Conservation (phyloP, 2,888 invertebrate species). For the Leptinotarsa juncta region DNA sequence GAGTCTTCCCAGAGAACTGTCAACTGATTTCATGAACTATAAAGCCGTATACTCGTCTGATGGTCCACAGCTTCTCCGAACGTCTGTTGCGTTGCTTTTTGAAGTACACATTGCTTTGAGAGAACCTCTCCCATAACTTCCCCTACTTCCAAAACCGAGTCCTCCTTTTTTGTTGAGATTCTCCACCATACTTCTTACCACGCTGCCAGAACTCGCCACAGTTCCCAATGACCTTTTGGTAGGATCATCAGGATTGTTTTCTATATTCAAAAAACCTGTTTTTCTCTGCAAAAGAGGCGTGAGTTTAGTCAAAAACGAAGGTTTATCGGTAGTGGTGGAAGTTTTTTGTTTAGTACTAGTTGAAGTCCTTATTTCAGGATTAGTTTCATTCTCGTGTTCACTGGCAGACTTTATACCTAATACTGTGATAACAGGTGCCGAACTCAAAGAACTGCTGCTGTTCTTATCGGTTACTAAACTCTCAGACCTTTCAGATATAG, state of each 20-base stretch:
- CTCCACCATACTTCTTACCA: conserved; percentile 63
- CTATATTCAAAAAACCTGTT: conserved; percentile 41
- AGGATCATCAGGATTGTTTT: conserved; percentile 15
- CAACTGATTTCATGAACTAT: conserved; percentile 29
- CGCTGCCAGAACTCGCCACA: conserved; percentile 44
- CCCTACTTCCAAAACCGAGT: conserved; percentile 55
- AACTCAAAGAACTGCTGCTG: neutral
- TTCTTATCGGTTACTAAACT: neutral
- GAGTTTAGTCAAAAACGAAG: conserved; percentile 42
- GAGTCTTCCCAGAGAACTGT: neutral
- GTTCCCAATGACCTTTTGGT: conserved; percentile 34
- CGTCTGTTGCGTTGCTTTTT: conserved; percentile 51
- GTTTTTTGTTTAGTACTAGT: conserved; percentile 23
- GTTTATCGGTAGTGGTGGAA: conserved; percentile 24
- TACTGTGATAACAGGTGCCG: neutral
- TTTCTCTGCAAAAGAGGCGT: conserved; percentile 42
- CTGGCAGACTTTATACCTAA: neutral
- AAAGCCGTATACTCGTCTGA: conserved; percentile 51
- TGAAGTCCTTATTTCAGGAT: neutral
- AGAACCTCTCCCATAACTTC: conserved; percentile 60
- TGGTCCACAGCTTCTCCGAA: conserved; percentile 43
- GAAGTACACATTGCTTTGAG: conserved; percentile 59
- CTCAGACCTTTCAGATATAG: neutral
- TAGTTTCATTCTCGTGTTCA: conserved; percentile 9
- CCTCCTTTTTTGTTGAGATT: conserved; percentile 61